These are phyloP conservation scores for cat (Felis catus) DNA, from an alignment of 2,113 vertebrate genomes.

Conservation along the genomic window DNA sequence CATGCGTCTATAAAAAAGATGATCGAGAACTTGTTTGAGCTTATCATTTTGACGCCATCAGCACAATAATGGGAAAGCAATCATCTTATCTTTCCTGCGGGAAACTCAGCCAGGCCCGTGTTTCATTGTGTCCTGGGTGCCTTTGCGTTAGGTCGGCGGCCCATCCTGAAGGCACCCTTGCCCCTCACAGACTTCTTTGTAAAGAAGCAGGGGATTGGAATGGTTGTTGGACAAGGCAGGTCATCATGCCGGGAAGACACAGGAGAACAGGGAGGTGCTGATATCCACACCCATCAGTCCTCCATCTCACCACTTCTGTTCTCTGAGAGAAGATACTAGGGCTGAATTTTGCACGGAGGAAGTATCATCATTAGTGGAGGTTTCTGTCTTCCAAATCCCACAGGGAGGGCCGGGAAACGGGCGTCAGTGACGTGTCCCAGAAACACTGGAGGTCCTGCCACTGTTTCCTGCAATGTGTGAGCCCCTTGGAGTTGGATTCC, in stretches of 20 bases:
- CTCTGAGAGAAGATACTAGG: not conserved
- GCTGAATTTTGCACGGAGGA: not conserved
- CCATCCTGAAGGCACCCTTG: too few species aligned
- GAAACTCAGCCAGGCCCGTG: fast-evolving
- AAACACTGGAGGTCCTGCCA: not conserved
- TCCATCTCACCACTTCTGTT: fast-evolving
- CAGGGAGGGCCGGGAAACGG: not conserved
- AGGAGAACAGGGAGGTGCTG: not conserved
- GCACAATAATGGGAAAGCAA: not conserved
- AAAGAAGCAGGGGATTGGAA: fast-evolving
- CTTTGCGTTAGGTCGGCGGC: not conserved
- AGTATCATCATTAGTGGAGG: fast-evolving
- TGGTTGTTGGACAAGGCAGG: fast-evolving
- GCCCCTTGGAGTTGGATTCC: not conserved
- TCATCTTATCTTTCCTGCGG: fast-evolving
- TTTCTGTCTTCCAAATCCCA: not conserved
- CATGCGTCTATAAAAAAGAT: not conserved
- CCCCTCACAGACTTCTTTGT: not conserved
- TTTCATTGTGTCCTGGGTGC: not conserved
- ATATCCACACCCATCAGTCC: fast-evolving
- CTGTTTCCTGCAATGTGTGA: fast-evolving
- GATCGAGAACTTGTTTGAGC: not conserved
- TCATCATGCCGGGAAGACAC: fast-evolving
- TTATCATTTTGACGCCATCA: not conserved
- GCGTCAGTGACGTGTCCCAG: fast-evolving